Base-by-base conservation (phyloP, 2,113 vertebrate genomes). In the Podiceps cristatus region DNA sequence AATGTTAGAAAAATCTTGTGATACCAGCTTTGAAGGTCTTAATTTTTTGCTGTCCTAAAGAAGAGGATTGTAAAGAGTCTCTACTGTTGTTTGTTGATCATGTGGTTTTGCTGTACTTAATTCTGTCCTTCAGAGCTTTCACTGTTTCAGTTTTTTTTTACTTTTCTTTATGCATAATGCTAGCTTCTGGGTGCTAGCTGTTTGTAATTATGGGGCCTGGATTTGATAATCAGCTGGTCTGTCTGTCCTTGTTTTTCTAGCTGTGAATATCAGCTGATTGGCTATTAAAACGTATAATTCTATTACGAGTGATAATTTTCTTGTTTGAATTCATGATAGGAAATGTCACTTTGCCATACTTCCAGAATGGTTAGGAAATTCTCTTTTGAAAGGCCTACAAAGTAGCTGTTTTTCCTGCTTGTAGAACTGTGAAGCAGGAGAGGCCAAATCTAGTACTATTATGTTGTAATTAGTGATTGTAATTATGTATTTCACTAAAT, bases 21-120 rank as follows among this genome's bases (percentile, higher is more conserved):
- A 97, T 93, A 31, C 64, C 9, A 33, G 56, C 80, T 96, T 96
- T 97, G 87, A 94, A 85, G 56, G 53, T 64, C 96, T 86, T 89
- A 47, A 68, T 20, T 72, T 95, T 80, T 79, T 81, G 13, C 87
- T 79, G 73, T 78, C 53, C 73, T 75, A 15, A 86, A 72, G 60
- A 71, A 50, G 31, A 33, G 68, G 40, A 33, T 95, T 84, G 82
- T 85, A 94, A 89, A 93, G 91, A 88, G 93, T 63, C 95, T 93
- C 89, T 64, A 37, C 86, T 89, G 90, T 71, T 91, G 60, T 49
- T 90, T 69, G 79, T 74, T 56, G 60, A 49, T 96, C 96, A 94
- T 97, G 93, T 95, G 96, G 80, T 71, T 85, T 95, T 87, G 64
- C 47, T 78, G 59, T 67, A 35, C 37, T 89, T 72, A 17, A 20